Percentiles rank a stretch among this genome's conserved stretches.
phyloP scores from a whole-genome alignment of 2,888 invertebrate species.

The Drosophila kokeensis region DNA sequence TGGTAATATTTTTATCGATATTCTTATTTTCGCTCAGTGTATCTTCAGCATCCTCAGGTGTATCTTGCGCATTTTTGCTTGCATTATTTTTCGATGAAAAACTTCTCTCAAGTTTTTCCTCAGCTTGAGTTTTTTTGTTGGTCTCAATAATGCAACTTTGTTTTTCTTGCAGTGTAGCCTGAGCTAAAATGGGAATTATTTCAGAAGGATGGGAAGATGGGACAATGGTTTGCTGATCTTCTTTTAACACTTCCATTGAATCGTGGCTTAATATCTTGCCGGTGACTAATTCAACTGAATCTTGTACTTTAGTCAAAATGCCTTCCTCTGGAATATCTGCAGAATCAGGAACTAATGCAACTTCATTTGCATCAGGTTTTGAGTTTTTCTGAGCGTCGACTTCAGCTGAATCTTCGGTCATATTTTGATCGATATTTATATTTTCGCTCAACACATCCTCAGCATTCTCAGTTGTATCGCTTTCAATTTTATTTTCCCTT shows the following conservation, averaged over 20 bases:
- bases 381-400: background rate
- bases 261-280: background rate
- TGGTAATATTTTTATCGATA: background rate
- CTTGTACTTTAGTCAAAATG: background rate
- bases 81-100: background rate
- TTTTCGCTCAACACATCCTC: background rate
- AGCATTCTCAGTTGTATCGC: background rate
- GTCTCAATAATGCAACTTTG: background rate
- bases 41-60: background rate
- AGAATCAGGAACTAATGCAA: too few relatives aligned
- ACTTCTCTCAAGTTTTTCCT: background rate
- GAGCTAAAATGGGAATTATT: background rate
- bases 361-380: background rate
- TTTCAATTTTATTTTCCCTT: background rate
- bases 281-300: background rate
- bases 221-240: background rate
- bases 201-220: background rate
- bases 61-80: background rate
- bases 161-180: background rate
- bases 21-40: background rate
- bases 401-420: background rate
- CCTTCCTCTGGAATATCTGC: background rate
- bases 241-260: too few relatives aligned
- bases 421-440: background rate
- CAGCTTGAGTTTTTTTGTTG: background rate